Percentiles rank a stretch among this genome's conserved stretches.
Evolutionary conservation across 2,888 invertebrate species (phyloP).

Genomic region (Andrena chrysosceles): DNA sequence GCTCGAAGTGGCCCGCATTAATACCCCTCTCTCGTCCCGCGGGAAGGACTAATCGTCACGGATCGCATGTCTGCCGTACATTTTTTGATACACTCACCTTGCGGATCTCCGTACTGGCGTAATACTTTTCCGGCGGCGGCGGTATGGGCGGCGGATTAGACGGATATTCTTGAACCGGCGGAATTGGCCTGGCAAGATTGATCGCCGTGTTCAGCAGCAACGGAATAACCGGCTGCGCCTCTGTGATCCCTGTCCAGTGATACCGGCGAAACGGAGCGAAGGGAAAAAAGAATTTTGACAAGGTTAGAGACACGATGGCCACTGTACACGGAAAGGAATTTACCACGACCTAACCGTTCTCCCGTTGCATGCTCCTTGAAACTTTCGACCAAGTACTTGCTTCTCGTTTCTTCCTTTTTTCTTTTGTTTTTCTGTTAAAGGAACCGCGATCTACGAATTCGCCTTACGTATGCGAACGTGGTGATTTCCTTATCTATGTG

Average conservation of each 20-base stretch:
- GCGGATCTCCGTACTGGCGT: slow-evolving; percentile 89
- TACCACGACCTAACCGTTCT: neutral
- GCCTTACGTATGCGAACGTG: slow-evolving; percentile 1
- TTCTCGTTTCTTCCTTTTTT: neutral
- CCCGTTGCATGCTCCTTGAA: slow-evolving; percentile 30
- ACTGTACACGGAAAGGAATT: slow-evolving; percentile 40
- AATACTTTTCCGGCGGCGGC: slow-evolving; percentile 90
- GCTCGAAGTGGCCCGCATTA: slow-evolving; percentile 60
- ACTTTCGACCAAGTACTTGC: slow-evolving; percentile 27
- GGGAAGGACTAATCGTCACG: slow-evolving; percentile 64
- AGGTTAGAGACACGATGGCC: slow-evolving; percentile 54
- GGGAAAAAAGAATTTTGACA: slow-evolving; percentile 60
- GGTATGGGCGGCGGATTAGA: slow-evolving; percentile 88
- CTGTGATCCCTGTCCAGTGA: slow-evolving; percentile 74
- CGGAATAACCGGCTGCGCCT: slow-evolving; percentile 82
- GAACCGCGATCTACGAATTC: neutral
- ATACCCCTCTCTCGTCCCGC: neutral
- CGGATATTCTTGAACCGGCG: slow-evolving; percentile 81
- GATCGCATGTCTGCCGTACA: slow-evolving; percentile 71
- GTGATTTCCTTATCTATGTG: slow-evolving; percentile 8
- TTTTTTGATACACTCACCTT: slow-evolving; percentile 80
- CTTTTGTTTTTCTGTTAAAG: neutral
- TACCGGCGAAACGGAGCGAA: slow-evolving; percentile 31
- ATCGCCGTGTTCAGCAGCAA: slow-evolving; percentile 82
- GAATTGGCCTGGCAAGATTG: slow-evolving; percentile 82